Evolutionary conservation across 2,888 invertebrate species (phyloP), one percentile per base, ranked within the genome.

Genomic region (Yponomeuta cagnagella): DNA sequence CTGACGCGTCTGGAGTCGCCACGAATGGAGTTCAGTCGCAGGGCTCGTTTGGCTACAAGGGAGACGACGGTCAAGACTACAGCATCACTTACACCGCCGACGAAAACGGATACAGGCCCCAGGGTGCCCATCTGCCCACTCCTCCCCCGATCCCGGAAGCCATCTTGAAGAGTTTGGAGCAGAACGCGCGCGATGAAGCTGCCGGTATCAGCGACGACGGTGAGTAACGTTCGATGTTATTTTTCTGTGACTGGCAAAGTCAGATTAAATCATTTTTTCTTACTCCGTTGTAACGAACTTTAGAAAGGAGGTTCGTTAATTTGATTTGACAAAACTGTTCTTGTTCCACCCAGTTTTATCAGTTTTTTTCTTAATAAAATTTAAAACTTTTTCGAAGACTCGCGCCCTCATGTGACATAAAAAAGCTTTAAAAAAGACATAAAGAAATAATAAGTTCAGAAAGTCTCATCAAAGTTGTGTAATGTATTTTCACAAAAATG

Each of bases 61-160:
- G 92, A 48, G 90, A 91, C 70, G 92, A 92, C 79, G 92, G 92
- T 67, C 91, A 91, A 74, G 90, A 90, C 78, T 92, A 92, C 86
- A 87, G 86, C 82, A 90, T 92, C 80, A 83, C 86, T 0, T 92
- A 92, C 80, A 92, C 91, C 63, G 92, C 91, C 82, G 92, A 92
- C 69, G 91, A 92, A 83, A 92, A 92, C 74, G 92, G 92, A 9
- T 92, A 77, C 86, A 85, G 84, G 77, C 91, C 92, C 72, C 85
- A 81, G 76, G 92, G 92, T 70, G 91, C 90, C 70, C 92, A 92
- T 76, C 78, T 92, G 69, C 93, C 93, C 72, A 90, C 92, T 65
- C 93, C 85, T 75, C 92, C 92, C 43, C 92, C 92, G 65, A 92
- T 91, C 79, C 92, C 92, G 0, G 92, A 90, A 73, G 92, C 82